A percentile compares a stretch with the other conserved stretches of the same genome.
phyloP scores from a whole-genome alignment of 2,888 invertebrate species.

The Abrostola triplasia region DNA sequence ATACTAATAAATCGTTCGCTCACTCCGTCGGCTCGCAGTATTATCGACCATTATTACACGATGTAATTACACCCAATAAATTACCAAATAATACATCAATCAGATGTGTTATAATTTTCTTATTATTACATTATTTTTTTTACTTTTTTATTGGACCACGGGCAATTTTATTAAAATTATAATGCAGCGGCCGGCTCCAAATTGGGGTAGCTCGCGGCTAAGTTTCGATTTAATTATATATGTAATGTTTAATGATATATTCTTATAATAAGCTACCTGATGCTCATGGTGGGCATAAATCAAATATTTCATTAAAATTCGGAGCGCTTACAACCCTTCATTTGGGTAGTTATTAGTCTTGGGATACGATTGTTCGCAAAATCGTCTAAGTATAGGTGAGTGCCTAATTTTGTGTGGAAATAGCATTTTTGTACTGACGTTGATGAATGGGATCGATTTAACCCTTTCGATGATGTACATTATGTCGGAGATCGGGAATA shows the following conservation, averaged over 20 bases:
- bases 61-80: constrained; percentile 88
- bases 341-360: constrained; percentile 78
- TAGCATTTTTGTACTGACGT: constrained; percentile 74
- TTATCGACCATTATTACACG: constrained; percentile 87
- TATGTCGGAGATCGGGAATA: constrained; percentile 29
- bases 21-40: constrained; percentile 72
- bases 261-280: constrained; percentile 88
- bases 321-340: constrained; percentile 83
- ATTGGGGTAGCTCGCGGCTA: constrained; percentile 86
- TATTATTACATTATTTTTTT: constrained; percentile 74
- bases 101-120: constrained; percentile 88
- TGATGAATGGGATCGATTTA: constrained; percentile 68
- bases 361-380: constrained; percentile 76
- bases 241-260: constrained; percentile 88
- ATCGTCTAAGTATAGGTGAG: constrained; percentile 68
- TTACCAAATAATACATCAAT: constrained; percentile 89
- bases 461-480: constrained; percentile 42
- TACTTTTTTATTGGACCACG: constrained; percentile 75
- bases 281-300: constrained; percentile 84
- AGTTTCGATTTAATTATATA: constrained; percentile 86
- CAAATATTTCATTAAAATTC: constrained; percentile 88
- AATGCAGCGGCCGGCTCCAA: constrained; percentile 79
- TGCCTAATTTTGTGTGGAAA: constrained; percentile 73
- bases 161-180: constrained; percentile 88
- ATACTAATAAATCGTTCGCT: constrained; percentile 87